Evolutionary conservation across 2,888 invertebrate species (phyloP), one percentile per base, ranked within the genome.

Genomic region (Empis stercorea): DNA sequence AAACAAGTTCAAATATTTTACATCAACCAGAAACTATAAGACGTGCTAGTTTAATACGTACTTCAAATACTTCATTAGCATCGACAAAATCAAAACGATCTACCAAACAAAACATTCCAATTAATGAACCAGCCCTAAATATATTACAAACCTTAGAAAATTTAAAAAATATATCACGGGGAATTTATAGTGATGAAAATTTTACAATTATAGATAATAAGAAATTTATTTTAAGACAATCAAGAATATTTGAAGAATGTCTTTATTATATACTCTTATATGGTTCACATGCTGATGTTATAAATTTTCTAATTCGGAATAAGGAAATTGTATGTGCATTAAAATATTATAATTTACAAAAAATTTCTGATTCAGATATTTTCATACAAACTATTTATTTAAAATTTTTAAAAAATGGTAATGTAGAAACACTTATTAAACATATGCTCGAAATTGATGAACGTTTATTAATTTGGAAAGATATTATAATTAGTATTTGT

Each of bases 201-300:
- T n/a, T 37, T 17, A 43, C 38, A 6, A 50, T 55, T 20, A 44
- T 52, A n/a, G 53, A 54, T 16, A 52, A 54, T 15, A 51, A 52
- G 11, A 38, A 23, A 4, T 52, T 48, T 20, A 15, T 52, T 15
- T 39, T 55, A 9, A 53, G 52, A 20, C 56, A 58, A 9, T 73
- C 76, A 0, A 72, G 76, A 53, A 76, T 78, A 54, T 82, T 82
- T 57, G 78, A 81, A 50, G 92, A 93, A 68, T 87, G 87, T 57
- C 65, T 87, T 2, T 87, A 82, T 63, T 94, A 93, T 65, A 71
- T 93, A 4, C 73, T 76, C 4, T 81, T 78, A 49, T 93, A 91
- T 59, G 92, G 89, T 1, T 83, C 81, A 4, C 81, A 82, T 58
- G 71, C 76, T 1, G 80, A 82, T 10, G 76, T 86, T 46, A 73